These are phyloP conservation scores for Choreutis nemorana DNA, from an alignment of 2,888 invertebrate species.

Conservation along the genomic window DNA sequence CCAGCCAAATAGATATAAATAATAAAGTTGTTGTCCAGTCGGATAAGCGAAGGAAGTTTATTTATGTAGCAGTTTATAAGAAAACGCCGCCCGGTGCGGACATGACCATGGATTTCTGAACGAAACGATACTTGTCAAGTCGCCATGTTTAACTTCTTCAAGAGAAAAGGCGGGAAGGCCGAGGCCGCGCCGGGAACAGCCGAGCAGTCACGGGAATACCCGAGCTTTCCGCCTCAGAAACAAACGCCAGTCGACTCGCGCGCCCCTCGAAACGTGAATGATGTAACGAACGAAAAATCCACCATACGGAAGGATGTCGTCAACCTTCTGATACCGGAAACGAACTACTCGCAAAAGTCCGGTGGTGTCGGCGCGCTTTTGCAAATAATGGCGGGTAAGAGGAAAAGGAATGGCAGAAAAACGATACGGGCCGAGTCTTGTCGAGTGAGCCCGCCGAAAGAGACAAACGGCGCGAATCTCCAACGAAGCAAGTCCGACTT, in stretches of 20 bases:
- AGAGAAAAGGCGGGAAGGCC: constrained; percentile 53
- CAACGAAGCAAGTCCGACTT: constrained; percentile 32
- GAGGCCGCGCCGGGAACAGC: constrained; percentile 21
- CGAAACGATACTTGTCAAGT: constrained; percentile 17
- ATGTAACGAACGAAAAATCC: constrained; percentile 28
- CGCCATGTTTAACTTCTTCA: constrained; percentile 59
- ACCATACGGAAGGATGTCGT: constrained; percentile 53
- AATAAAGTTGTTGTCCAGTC: background rate
- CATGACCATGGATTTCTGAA: constrained; percentile 34
- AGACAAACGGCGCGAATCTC: constrained; percentile 21
- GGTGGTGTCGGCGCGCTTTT: constrained; percentile 48
- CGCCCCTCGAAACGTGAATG: constrained; percentile 33
- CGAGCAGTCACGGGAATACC: constrained; percentile 25
- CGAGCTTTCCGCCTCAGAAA: constrained; percentile 21
- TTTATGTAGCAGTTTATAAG: constrained; percentile 25
- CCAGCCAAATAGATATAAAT: background rate
- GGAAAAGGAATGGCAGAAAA: constrained; percentile 35
- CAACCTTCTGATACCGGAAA: constrained; percentile 46
- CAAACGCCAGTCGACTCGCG: constrained; percentile 34
- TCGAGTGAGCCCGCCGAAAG: constrained; percentile 34
- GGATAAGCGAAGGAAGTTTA: constrained; percentile 6
- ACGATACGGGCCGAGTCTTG: constrained; percentile 30
- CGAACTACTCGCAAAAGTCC: constrained; percentile 44
- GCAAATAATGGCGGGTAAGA: constrained; percentile 55
- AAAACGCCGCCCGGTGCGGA: constrained; percentile 25